These are phyloP conservation scores for Drosophila nr. perissopoda DNA, from an alignment of 2,888 invertebrate species.

Conservation along the genomic window DNA sequence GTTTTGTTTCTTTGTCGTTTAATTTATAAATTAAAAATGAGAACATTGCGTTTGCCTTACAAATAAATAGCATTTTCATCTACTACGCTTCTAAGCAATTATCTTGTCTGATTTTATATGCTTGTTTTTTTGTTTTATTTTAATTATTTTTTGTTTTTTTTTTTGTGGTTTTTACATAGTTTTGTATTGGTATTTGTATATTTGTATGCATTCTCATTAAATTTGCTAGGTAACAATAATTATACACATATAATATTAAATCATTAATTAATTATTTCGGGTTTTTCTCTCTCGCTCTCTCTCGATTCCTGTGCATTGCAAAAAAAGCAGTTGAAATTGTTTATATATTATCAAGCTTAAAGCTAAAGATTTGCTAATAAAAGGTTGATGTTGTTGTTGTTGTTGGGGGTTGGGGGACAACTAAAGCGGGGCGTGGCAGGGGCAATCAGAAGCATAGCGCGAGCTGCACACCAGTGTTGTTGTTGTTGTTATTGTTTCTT, in stretches of 20 bases:
- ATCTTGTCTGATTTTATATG: constrained; percentile 15
- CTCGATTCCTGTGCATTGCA: constrained; percentile 27
- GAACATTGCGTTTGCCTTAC: constrained; percentile 82
- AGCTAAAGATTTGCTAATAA: constrained; percentile 75
- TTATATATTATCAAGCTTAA: constrained; percentile 54
- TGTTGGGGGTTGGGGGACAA: constrained; percentile 28
- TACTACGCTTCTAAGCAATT: constrained; percentile 51
- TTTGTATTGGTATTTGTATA: constrained; percentile 19
- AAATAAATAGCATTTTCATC: constrained; percentile 78
- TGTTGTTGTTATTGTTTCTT: constrained; percentile 37
- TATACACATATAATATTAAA: constrained; percentile 23
- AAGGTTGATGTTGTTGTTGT: constrained; percentile 41
- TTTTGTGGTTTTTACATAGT: constrained; percentile 11
- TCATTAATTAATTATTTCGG: constrained; percentile 30
- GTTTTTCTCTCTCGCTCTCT: constrained; percentile 7
- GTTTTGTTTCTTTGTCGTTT: constrained; percentile 66
- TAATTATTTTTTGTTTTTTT: neutral
- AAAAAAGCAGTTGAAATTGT: constrained; percentile 47
- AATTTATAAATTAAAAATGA: constrained; percentile 81
- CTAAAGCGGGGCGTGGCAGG: constrained; percentile 57
- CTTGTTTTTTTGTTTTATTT: constrained; percentile 1
- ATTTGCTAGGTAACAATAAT: constrained; percentile 58
- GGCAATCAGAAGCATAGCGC: constrained; percentile 70
- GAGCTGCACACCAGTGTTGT: constrained; percentile 70
- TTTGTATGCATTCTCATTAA: constrained; percentile 44